phyloP scores from a whole-genome alignment of 37 sponge, comb jelly and placozoan genomes.

The Chondrosia reniformis region DNA sequence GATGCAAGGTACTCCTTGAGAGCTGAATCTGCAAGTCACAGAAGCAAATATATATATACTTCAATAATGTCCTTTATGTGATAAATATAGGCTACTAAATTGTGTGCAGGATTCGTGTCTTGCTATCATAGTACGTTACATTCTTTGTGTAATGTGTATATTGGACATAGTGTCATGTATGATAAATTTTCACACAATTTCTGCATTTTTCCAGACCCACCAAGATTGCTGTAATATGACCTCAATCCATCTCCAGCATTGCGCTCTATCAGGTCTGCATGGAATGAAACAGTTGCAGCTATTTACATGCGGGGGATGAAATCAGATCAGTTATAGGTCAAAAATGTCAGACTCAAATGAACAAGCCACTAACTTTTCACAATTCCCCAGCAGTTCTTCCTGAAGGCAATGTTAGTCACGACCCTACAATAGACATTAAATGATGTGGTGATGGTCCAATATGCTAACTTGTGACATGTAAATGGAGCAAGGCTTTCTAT shows the following conservation, averaged over 20 bases:
- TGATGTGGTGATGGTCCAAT: too few relatives aligned
- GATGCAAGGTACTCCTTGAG: constrained; percentile 62
- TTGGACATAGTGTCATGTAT: background rate
- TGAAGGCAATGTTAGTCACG: constrained; percentile 60
- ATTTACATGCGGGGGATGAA: too few relatives aligned
- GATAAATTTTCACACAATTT: background rate
- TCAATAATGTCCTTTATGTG: too few relatives aligned
- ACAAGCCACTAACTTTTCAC: constrained; percentile 76
- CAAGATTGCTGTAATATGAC: constrained; percentile 52
- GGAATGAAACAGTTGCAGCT: too few relatives aligned
- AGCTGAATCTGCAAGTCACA: constrained; percentile 11
- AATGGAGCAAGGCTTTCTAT: too few relatives aligned
- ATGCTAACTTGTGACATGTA: too few relatives aligned
- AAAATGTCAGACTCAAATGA: too few relatives aligned
- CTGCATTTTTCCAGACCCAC: constrained; percentile 34
- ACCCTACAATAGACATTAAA: constrained; percentile 20
- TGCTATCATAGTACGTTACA: too few relatives aligned
- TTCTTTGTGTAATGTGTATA: background rate
- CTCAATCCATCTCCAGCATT: constrained; percentile 78
- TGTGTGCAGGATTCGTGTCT: too few relatives aligned
- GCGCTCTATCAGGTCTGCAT: constrained; percentile 63
- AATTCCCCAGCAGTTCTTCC: constrained; percentile 80
- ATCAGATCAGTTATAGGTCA: too few relatives aligned
- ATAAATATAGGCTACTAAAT: too few relatives aligned
- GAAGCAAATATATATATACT: background rate